phyloP scores from a whole-genome alignment of 1,140 invertebrate species.

The Apolygus lucorum region DNA sequence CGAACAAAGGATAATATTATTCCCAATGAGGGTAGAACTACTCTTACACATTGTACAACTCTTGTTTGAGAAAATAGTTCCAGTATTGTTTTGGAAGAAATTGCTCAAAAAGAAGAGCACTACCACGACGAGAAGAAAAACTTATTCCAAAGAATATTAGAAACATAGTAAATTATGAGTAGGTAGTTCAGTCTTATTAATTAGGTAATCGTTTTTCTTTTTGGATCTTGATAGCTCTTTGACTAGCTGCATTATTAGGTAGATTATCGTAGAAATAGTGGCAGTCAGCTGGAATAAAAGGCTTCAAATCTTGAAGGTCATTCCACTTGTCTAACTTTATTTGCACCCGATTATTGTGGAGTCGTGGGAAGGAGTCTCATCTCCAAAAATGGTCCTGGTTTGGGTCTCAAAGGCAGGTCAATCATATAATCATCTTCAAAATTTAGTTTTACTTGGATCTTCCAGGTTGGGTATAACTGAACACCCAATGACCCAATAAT shows the following conservation, averaged over 20 bases:
- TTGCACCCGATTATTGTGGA: background rate
- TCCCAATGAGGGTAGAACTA: too few relatives aligned
- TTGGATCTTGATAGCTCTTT: background rate
- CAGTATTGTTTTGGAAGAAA: too few relatives aligned
- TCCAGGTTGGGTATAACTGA: background rate
- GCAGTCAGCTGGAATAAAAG: conserved; percentile 15
- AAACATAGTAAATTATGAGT: background rate
- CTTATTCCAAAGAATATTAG: background rate
- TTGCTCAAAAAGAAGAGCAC: too few relatives aligned
- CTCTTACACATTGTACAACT: too few relatives aligned
- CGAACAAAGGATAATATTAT: too few relatives aligned
- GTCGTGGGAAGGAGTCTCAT: background rate
- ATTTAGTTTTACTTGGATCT: background rate
- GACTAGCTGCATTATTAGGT: background rate
- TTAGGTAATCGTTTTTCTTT: background rate
- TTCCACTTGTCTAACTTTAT: conserved; percentile 10
- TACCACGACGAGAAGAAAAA: background rate
- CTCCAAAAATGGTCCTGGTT: background rate
- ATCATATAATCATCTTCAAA: background rate
- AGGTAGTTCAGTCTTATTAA: background rate
- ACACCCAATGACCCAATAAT: too few relatives aligned
- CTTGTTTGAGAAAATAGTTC: too few relatives aligned
- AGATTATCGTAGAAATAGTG: conserved; percentile 20
- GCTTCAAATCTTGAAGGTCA: conserved; percentile 18
- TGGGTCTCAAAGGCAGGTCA: background rate